Evolutionary conservation across 2,888 invertebrate genomes (phyloP).

Genomic region (Diarsia dahlii): DNA sequence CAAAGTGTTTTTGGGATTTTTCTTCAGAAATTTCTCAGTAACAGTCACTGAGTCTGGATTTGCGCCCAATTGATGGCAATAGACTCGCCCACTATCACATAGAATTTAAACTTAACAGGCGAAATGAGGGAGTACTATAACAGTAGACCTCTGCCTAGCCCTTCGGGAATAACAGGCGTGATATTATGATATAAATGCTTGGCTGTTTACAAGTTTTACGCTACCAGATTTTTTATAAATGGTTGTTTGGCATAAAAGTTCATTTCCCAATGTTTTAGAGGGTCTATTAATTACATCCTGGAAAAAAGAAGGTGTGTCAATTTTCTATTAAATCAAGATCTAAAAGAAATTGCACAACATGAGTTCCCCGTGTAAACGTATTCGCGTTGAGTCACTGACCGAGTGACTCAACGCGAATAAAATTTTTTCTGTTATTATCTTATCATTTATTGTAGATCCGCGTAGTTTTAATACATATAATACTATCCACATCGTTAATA

Average conservation of each 20-base stretch:
- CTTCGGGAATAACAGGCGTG: too few species aligned
- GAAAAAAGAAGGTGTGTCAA: not conserved
- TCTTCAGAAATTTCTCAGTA: too few species aligned
- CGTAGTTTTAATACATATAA: not conserved
- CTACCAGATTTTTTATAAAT: not conserved
- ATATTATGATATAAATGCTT: not conserved
- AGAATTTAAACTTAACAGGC: too few species aligned
- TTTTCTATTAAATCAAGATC: not conserved
- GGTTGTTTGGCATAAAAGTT: not conserved
- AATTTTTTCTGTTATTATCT: not conserved
- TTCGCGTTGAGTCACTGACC: too few species aligned
- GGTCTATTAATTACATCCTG: not conserved
- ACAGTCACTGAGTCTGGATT: too few species aligned
- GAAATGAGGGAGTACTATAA: too few species aligned
- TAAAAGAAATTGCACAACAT: not conserved
- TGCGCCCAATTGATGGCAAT: too few species aligned
- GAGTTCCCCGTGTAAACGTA: too few species aligned
- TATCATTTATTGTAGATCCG: not conserved
- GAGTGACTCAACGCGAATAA: not conserved
- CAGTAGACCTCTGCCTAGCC: too few species aligned
- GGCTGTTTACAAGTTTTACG: not conserved
- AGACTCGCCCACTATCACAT: too few species aligned
- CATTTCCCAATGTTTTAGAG: not conserved
- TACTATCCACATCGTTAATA: not conserved
- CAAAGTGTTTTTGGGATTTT: too few species aligned